phyloP scores from a whole-genome alignment of 2,797 vertebrate genomes.

The Microctenopoma steveboyesi region DNA sequence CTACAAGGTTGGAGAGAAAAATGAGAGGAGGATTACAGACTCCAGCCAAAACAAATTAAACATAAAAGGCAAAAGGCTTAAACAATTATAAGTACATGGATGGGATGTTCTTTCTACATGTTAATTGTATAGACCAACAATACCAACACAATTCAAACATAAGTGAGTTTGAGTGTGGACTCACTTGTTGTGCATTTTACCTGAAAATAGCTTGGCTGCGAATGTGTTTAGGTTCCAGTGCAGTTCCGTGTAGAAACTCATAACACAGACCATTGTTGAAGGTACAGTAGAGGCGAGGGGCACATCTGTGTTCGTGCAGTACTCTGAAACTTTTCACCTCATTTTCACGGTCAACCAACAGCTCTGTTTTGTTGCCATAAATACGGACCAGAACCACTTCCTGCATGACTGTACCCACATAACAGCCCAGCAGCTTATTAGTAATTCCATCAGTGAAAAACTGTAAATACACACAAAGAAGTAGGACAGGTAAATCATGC shows the following conservation, averaged over 20 bases:
- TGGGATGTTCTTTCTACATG: not conserved
- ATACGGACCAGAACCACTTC: conserved; percentile 95
- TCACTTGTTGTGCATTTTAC: conserved; percentile 67
- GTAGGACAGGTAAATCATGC: conserved; percentile 1
- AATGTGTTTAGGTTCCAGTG: conserved; percentile 92
- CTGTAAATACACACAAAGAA: conserved; percentile 70
- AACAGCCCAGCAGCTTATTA: conserved; percentile 97
- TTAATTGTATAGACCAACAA: not conserved
- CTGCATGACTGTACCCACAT: conserved; percentile 85
- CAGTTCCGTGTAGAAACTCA: conserved; percentile 94
- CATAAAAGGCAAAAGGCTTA: too few relatives aligned
- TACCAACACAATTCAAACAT: too few relatives aligned
- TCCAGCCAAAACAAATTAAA: not conserved
- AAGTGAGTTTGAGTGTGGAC: not conserved
- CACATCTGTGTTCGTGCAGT: conserved; percentile 92
- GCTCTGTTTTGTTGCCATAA: conserved; percentile 96
- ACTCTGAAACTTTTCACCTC: conserved; percentile 97
- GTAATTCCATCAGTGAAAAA: conserved; percentile 97
- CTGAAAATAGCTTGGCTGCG: conserved; percentile 90
- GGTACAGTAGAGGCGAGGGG: conserved; percentile 94
- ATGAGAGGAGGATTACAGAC: not conserved
- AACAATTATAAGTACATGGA: not conserved
- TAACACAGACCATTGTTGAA: conserved; percentile 98
- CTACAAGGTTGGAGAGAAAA: conserved; percentile 72
- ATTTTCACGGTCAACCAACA: conserved; percentile 94